Base-by-base conservation (phyloP, 2,888 invertebrate genomes). In the Isotomurus palustris region DNA sequence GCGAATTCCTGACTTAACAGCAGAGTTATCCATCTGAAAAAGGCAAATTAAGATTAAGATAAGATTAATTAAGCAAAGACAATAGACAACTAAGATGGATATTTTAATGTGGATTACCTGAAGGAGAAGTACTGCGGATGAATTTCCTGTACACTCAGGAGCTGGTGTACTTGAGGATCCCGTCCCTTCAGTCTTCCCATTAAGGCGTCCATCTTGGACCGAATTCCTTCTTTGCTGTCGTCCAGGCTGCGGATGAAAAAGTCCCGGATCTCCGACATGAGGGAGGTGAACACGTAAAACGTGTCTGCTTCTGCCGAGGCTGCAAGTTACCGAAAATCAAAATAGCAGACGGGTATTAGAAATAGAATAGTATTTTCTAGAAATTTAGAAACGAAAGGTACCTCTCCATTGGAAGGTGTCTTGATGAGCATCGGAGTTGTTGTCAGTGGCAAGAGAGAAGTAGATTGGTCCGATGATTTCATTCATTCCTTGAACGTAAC, bases 391-490 rank as follows among this genome's bases (percentile, higher is more conserved):
- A n/a, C n/a, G n/a, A n/a, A n/a, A n/a, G n/a, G n/a, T n/a, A n/a
- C n/a, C n/a, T n/a, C n/a, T n/a, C n/a, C n/a, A n/a, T n/a, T n/a
- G n/a, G n/a, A n/a, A n/a, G n/a, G n/a, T n/a, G n/a, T n/a, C n/a
- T n/a, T n/a, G n/a, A n/a, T n/a, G n/a, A n/a, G n/a, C n/a, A n/a
- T 84, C 81, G 27, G 80, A 75, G 75, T 91, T 84, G 0, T 88
- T 83, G 78, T 97, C 93, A 22, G 86, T 88, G 6, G 97, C 96
- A 76, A 99, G 92, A 0, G 92, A 88, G 76, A 95, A 94, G 78
- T 99, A 99, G 72, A 99, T 92, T 6, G 97, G 97, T 0, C 96
- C 99, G 43, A 99, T 86, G 71, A 99, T 94, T 78, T 99, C 99
- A 78, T 99, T 99, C 97, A 99, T 99, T 53, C 99, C 99, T 78